Base-by-base conservation (phyloP, 2,888 invertebrate genomes). In the Hirtodrosophila histrioides region DNA sequence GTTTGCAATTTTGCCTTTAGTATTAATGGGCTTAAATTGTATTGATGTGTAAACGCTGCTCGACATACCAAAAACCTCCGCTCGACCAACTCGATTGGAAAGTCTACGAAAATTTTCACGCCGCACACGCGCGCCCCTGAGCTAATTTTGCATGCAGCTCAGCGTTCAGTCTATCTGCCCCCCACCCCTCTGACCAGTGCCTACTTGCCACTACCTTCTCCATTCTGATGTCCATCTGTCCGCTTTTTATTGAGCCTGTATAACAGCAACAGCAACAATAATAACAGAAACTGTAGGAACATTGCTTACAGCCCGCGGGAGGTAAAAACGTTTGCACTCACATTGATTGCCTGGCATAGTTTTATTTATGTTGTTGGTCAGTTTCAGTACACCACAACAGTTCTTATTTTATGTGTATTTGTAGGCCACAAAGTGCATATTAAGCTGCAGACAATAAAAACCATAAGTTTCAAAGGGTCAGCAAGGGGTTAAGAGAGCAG, bases 1-100 rank as follows among this genome's bases (percentile, higher is more conserved):
- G 79, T 86, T 84, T 84, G 84, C 87, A 86, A 81, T 84, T 86
- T 86, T 67, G 79, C 77, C 82, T 81, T 75, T 78, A 67, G 78
- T 81, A 77, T 86, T 84, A 81, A 86, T 86, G 82, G 84, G 77
- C 85, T 85, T 85, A 81, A 86, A 85, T 84, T 81, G 79, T 85
- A 81, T 84, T 84, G 85, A 86, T 73, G 83, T 83, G 51, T 63
- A 81, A 74, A 56, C 49, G 55, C 75, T 75, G 74, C 45, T 75
- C 71, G 67, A 55, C 58, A 69, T 75, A 68, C 73, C 62, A 71
- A 78, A 71, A 62, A 55, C 63, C 37, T 60, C 27, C 36, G 41
- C 31, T 60, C 46, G 60, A 53, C 61, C 61, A 63, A 62, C 69
- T 69, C 70, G 66, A 63, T 72, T 72, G 73, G 72, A 68, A 75